phyloP scores from a whole-genome alignment of 2,113 vertebrate species.

The Baryphthengus martii region DNA sequence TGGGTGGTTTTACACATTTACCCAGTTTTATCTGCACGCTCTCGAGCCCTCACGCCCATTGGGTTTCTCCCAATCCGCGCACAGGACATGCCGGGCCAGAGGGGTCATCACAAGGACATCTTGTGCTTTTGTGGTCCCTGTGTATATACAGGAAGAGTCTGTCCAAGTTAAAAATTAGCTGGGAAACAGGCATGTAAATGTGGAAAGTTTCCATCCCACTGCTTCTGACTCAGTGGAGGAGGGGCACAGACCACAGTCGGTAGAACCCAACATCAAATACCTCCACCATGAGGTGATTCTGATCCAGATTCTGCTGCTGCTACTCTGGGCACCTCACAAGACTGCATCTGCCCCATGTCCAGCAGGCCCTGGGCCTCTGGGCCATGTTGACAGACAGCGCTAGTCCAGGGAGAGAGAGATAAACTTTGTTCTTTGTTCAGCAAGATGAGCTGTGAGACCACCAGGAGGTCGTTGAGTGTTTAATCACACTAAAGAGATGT shows the following conservation, averaged over 20 bases:
- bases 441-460: background rate
- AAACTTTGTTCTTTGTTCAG: background rate
- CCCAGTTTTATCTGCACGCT: background rate
- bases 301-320: background rate
- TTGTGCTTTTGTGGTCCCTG: background rate
- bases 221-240: background rate
- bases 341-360: background rate
- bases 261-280: background rate
- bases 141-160: background rate
- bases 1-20: background rate
- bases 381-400: background rate
- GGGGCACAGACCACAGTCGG: background rate
- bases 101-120: background rate
- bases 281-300: fast-evolving
- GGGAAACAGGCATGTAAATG: background rate
- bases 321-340: background rate
- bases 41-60: fast-evolving
- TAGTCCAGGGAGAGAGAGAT: background rate
- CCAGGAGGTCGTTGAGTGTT: background rate
- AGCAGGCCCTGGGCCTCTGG: fast-evolving
- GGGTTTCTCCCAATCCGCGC: background rate
- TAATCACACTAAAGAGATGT: background rate
- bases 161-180: background rate
- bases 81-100: background rate
- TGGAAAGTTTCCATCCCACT: background rate